phyloP scores from a whole-genome alignment of 2,888 invertebrate species.

The Drosophila birchii region DNA sequence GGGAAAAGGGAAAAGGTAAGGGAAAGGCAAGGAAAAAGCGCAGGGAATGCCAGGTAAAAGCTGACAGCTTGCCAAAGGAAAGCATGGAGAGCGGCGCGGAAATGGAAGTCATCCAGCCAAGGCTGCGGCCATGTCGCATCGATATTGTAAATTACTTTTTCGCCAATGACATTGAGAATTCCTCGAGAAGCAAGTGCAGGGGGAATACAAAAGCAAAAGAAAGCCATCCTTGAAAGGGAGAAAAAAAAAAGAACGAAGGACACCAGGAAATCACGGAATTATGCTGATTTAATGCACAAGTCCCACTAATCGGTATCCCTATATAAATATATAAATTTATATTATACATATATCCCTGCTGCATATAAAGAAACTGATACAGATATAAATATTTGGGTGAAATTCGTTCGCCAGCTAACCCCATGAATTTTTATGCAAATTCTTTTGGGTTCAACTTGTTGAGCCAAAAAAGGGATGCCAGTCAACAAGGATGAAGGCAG shows the following conservation, averaged over 20 bases:
- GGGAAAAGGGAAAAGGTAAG: not conserved
- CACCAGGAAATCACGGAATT: constrained; percentile 54
- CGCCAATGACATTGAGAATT: constrained; percentile 39
- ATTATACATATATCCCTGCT: not conserved
- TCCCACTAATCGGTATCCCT: constrained; percentile 33
- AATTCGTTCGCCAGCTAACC: not conserved
- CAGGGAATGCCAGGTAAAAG: constrained; percentile 9
- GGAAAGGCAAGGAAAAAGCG: not conserved
- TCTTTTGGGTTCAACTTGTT: constrained; percentile 55
- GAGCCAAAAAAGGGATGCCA: constrained; percentile 32
- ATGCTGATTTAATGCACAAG: constrained; percentile 47
- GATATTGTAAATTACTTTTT: constrained; percentile 66
- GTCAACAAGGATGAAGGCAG: constrained; percentile 1
- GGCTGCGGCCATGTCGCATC: constrained; percentile 55
- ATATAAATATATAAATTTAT: not conserved
- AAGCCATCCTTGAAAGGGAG: not conserved
- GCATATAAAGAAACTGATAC: constrained; percentile 13
- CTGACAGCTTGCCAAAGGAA: constrained; percentile 47
- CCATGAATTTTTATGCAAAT: constrained; percentile 74
- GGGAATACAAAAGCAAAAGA: not conserved
- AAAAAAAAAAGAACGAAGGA: not conserved
- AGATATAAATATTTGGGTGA: constrained; percentile 16
- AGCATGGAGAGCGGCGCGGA: constrained; percentile 36
- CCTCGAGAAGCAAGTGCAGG: not conserved
- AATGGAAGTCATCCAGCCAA: constrained; percentile 62